These are phyloP conservation scores for Drosophila teissieri DNA, from an alignment of 1,140 invertebrate species.

Conservation along the genomic window DNA sequence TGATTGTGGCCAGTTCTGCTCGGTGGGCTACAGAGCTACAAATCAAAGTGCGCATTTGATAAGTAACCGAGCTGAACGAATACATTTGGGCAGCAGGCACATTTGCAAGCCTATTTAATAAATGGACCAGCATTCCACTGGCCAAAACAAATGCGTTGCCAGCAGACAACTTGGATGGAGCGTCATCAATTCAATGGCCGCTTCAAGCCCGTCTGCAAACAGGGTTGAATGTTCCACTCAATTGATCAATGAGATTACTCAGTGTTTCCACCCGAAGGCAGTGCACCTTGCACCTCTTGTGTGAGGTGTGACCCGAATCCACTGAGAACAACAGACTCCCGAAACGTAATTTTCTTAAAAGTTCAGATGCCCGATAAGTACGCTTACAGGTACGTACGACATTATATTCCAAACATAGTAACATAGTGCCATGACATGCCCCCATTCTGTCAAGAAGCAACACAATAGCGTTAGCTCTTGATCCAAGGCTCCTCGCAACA, in stretches of 20 bases:
- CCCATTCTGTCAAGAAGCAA: neutral
- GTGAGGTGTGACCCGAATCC: neutral
- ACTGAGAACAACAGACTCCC: neutral
- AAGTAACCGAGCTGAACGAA: constrained; percentile 57
- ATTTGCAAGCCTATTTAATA: constrained; percentile 81
- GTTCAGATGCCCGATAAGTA: too few species aligned
- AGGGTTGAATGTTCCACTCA: constrained; percentile 10
- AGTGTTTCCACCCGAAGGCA: constrained; percentile 28
- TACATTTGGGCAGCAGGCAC: constrained; percentile 34
- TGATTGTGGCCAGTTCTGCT: constrained; percentile 64
- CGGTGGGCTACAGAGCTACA: constrained; percentile 62
- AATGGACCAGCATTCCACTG: constrained; percentile 61
- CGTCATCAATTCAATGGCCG: constrained; percentile 26
- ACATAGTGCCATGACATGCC: neutral
- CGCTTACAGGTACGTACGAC: too few species aligned
- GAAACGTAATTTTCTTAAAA: neutral
- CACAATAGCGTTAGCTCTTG: constrained; percentile 20
- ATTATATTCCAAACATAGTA: neutral
- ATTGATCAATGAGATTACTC: constrained; percentile 32
- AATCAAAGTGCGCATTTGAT: constrained; percentile 71
- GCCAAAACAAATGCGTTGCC: constrained; percentile 39
- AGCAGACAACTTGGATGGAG: constrained; percentile 8
- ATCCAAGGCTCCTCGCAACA: constrained; percentile 11
- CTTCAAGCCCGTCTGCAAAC: neutral
- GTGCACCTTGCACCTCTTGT: constrained; percentile 3